Percentiles rank a stretch among this genome's conserved stretches.
Conservation (phyloP, 2,113 vertebrate species). For the Aspiorhynchus laticeps region DNA sequence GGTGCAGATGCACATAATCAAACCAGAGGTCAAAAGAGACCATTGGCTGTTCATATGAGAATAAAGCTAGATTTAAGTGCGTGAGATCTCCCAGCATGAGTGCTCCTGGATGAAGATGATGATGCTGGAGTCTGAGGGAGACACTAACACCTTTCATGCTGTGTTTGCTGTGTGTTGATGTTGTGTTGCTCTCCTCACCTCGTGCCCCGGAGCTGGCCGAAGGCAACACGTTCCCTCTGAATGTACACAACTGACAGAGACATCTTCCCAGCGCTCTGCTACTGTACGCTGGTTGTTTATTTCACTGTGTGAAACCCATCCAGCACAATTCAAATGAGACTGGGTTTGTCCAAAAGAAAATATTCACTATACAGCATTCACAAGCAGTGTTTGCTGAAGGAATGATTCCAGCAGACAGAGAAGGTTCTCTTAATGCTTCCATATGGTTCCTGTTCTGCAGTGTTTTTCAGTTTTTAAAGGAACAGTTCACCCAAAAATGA, state of each 20-base stretch:
- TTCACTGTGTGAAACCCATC: conserved; percentile 58
- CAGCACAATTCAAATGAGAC: neutral
- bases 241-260: conserved; percentile 77
- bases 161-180: conserved; percentile 78
- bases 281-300: conserved; percentile 58
- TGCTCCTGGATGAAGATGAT: neutral
- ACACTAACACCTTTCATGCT: conserved; percentile 79
- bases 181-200: conserved; percentile 71
- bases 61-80: neutral
- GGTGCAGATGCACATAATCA: too few relatives aligned
- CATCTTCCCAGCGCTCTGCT: conserved; percentile 68
- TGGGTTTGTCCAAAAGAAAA: neutral
- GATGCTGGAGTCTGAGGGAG: conserved; percentile 63
- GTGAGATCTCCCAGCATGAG: neutral
- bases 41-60: neutral
- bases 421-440: neutral
- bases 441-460: neutral
- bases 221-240: conserved; percentile 77
- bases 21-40: neutral
- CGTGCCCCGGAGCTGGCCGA: conserved; percentile 79
- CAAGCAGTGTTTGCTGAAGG: neutral
- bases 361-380: neutral
- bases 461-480: neutral
- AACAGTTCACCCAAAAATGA: too few relatives aligned
- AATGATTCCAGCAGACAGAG: too few relatives aligned